A percentile compares a stretch with the other conserved stretches of the same genome.
phyloP scores from a whole-genome alignment of 2,113 vertebrate species.

The Herpetotheres cachinnans region DNA sequence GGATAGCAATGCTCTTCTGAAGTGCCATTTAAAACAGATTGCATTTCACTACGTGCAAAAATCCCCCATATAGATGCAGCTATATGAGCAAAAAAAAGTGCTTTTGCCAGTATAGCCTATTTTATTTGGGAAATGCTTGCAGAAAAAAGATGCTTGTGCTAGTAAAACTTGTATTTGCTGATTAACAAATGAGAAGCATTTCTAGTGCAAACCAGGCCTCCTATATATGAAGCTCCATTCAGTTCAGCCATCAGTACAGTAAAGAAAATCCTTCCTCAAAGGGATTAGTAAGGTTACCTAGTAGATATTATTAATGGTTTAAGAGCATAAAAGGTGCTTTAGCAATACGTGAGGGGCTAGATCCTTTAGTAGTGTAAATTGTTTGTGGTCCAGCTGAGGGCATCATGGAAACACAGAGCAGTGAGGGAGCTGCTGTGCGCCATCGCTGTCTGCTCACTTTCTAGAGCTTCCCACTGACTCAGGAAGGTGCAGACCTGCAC shows the following conservation, averaged over 20 bases:
- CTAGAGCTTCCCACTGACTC: neutral
- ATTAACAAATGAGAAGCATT: neutral
- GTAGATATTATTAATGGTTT: constrained; percentile 38
- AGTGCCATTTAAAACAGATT: constrained; percentile 57
- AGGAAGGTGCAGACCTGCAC: neutral
- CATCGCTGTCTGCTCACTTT: fast-evolving
- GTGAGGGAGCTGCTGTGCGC: neutral
- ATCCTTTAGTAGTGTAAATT: neutral
- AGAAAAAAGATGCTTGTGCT: constrained; percentile 41
- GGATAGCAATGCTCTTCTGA: constrained; percentile 42
- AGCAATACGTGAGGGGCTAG: neutral
- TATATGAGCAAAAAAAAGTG: constrained; percentile 40
- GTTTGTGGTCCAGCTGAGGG: neutral
- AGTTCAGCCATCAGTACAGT: constrained; percentile 3
- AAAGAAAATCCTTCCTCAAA: constrained; percentile 36
- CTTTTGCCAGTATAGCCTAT: constrained; percentile 48
- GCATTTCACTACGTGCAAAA: constrained; percentile 33
- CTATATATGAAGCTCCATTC: constrained; percentile 15
- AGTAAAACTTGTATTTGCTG: constrained; percentile 32
- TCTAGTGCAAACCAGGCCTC: constrained; percentile 12
- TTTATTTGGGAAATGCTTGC: constrained; percentile 46
- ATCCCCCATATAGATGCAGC: constrained; percentile 10
- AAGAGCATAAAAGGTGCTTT: constrained; percentile 2
- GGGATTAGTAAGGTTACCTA: constrained; percentile 22
- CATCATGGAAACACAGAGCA: neutral